Conservation (phyloP, 2,113 vertebrate species). For the Ageneiosus marmoratus region DNA sequence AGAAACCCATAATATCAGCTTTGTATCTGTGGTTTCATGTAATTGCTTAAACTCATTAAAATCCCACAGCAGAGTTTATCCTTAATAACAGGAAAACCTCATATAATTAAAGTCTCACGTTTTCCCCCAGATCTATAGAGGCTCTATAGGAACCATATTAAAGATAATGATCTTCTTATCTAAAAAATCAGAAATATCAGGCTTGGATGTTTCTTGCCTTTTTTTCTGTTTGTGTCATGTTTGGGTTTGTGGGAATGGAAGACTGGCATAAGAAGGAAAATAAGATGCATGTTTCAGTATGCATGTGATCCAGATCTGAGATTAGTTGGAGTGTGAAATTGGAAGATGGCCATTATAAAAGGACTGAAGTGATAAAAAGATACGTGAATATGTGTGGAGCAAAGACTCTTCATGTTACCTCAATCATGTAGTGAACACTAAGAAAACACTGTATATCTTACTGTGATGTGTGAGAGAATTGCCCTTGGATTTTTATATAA, state of each 20-base stretch:
- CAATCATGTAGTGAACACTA: conserved; percentile 6
- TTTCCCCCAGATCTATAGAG: not conserved
- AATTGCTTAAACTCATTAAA: conserved; percentile 39
- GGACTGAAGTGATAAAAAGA: conserved; percentile 20
- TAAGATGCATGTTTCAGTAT: conserved; percentile 42
- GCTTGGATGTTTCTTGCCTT: conserved; percentile 47
- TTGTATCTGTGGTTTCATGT: conserved; percentile 28
- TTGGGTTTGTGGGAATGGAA: conserved; percentile 63
- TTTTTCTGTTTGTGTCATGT: conserved; percentile 59
- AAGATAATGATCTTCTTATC: conserved; percentile 33
- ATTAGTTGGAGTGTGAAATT: conserved; percentile 57
- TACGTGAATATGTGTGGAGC: conserved; percentile 3
- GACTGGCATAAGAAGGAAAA: conserved; percentile 45
- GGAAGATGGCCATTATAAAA: conserved; percentile 43
- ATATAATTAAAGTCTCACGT: not conserved
- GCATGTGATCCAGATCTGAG: conserved; percentile 58
- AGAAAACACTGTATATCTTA: conserved; percentile 11
- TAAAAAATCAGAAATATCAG: conserved; percentile 7
- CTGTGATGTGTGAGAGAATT: no score
- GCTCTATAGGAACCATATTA: not conserved
- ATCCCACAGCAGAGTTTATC: conserved; percentile 32
- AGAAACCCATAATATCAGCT: conserved; percentile 23
- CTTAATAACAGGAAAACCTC: no score
- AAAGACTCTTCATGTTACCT: not conserved
- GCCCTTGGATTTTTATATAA: not conserved